Evolutionary conservation across 2,888 invertebrate species (phyloP).

Genomic region (Eupelmus urozonus): DNA sequence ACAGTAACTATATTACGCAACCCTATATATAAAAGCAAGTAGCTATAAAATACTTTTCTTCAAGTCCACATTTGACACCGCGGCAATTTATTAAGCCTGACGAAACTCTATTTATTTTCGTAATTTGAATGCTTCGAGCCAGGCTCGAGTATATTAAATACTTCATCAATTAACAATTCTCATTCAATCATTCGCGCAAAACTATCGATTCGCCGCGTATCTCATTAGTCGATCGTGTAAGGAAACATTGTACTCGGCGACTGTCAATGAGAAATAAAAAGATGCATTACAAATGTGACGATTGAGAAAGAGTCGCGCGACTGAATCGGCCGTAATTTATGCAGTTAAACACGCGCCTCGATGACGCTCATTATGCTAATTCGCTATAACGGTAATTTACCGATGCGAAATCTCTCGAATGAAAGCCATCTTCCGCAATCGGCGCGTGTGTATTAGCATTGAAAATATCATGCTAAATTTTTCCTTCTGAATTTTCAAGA

Average conservation of each 20-base stretch:
- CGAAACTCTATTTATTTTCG: neutral
- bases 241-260: neutral
- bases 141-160: too few relatives aligned
- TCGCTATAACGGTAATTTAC: slow-evolving; percentile 28
- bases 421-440: neutral
- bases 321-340: slow-evolving; percentile 34
- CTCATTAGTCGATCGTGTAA: neutral
- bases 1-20: too few relatives aligned
- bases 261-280: neutral
- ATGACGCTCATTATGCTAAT: slow-evolving; percentile 6
- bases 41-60: too few relatives aligned
- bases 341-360: neutral
- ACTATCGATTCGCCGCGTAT: too few relatives aligned
- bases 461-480: too few relatives aligned
- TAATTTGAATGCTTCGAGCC: too few relatives aligned
- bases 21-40: too few relatives aligned
- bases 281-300: neutral
- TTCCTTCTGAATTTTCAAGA: too few relatives aligned
- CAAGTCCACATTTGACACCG: too few relatives aligned
- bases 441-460: neutral
- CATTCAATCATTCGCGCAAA: too few relatives aligned
- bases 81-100: too few relatives aligned
- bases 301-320: slow-evolving; percentile 8
- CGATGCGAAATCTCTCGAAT: neutral
- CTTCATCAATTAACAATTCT: too few relatives aligned